phyloP scores from a whole-genome alignment of 2,113 vertebrate species.

The Eptesicus fuscus region DNA sequence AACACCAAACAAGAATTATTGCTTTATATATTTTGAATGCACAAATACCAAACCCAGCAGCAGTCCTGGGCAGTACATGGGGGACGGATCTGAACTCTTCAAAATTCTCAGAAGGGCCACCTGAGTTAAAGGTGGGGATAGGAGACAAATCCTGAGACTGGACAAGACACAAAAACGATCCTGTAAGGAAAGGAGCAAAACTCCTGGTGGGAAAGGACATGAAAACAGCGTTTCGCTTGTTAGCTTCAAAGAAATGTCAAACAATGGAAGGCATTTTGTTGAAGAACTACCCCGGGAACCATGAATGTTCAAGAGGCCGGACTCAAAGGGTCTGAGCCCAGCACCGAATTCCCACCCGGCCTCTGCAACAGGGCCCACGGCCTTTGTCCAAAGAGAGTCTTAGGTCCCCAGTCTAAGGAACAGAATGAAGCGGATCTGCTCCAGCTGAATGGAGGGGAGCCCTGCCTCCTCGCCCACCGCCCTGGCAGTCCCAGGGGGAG shows the following conservation, averaged over 20 bases:
- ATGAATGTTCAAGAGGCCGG: not conserved
- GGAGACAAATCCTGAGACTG: not conserved
- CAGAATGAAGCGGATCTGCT: not conserved
- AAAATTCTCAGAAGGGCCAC: not conserved
- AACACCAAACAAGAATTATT: no score
- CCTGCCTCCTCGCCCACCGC: not conserved
- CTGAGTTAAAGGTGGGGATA: not conserved
- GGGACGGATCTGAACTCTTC: not conserved
- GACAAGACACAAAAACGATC: not conserved
- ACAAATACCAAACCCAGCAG: not conserved
- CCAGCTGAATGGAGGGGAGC: not conserved
- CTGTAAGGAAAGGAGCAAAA: not conserved
- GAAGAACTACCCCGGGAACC: not conserved
- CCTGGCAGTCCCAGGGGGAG: rapidly evolving
- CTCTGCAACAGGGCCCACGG: not conserved
- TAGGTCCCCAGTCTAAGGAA: not conserved
- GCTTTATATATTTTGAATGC: no score
- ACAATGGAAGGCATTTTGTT: not conserved
- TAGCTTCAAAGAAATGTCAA: not conserved
- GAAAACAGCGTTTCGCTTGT: not conserved
- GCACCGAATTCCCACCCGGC: not conserved
- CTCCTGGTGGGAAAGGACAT: not conserved
- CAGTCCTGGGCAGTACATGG: rapidly evolving
- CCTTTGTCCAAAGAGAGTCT: not conserved
- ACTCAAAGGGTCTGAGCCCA: not conserved